Evolutionary conservation across 2,888 invertebrate species (phyloP).

Genomic region (Mythimna ferrago): DNA sequence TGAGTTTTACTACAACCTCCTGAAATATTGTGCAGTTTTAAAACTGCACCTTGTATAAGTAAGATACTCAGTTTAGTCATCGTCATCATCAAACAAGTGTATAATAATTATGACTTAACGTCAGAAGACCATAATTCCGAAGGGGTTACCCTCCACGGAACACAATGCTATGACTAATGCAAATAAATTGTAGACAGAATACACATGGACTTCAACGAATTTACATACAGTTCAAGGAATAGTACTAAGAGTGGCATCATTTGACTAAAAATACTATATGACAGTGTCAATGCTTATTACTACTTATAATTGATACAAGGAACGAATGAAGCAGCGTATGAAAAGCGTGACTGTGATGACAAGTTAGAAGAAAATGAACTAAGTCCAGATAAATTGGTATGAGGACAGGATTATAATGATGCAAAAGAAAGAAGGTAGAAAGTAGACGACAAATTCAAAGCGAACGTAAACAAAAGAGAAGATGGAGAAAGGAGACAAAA

Average conservation of each 20-base stretch:
- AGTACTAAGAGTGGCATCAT: constrained; percentile 37
- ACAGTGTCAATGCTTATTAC: constrained; percentile 8
- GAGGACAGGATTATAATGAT: no score
- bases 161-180: constrained; percentile 46
- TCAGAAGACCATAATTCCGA: constrained; percentile 29
- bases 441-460: no score
- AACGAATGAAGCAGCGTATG: background rate
- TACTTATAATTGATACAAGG: no score
- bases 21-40: no score
- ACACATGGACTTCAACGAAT: constrained; percentile 23
- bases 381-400: background rate
- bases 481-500: background rate
- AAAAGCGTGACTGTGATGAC: no score
- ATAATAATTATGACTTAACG: constrained; percentile 19
- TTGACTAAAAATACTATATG: constrained; percentile 46
- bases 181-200: constrained; percentile 5
- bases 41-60: no score
- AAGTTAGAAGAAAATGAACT: no score
- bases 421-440: no score
- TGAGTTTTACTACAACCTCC: no score
- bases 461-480: no score
- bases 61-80: constrained; percentile 11
- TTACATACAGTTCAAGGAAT: constrained; percentile 38
- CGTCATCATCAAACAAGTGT: background rate
- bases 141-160: constrained; percentile 30